A percentile compares a stretch with the other conserved stretches of the same genome.
These are phyloP conservation scores for Bombylius discolor DNA, from an alignment of 2,888 invertebrate genomes.

Conservation along the genomic window DNA sequence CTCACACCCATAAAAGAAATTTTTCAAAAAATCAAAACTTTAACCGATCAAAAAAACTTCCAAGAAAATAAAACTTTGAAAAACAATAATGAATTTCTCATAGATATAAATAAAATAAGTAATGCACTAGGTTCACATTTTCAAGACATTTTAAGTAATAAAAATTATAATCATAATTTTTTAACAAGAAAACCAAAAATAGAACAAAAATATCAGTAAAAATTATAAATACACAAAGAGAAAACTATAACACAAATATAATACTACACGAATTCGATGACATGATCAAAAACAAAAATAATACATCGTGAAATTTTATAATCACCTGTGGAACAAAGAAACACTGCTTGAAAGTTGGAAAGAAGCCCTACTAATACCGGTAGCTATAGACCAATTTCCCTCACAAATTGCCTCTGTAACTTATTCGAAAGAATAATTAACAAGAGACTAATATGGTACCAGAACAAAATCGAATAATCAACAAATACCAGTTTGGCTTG, in stretches of 20 bases:
- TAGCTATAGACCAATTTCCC: slow-evolving; percentile 1
- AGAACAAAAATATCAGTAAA: neutral
- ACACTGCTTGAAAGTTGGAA: neutral
- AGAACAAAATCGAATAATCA: neutral
- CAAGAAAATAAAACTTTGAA: neutral
- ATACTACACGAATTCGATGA: neutral
- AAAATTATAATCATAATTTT: neutral
- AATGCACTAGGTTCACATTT: neutral
- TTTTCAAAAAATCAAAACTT: neutral
- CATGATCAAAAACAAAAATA: neutral
- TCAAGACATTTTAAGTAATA: neutral
- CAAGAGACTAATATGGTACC: neutral
- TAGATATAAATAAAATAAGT: neutral
- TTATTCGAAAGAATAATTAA: slow-evolving; percentile 1
- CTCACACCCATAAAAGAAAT: neutral
- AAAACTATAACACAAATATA: neutral
- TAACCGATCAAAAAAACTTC: neutral
- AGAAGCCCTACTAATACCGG: neutral
- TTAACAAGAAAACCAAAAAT: neutral
- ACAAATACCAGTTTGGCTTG: neutral
- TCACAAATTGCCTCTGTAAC: slow-evolving; percentile 2
- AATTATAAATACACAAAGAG: neutral
- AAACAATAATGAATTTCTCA: neutral
- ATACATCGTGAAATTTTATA: neutral
- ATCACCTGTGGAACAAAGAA: neutral